These are phyloP conservation scores for Helicoverpa assulta DNA, from an alignment of 2,888 invertebrate species.

Conservation along the genomic window DNA sequence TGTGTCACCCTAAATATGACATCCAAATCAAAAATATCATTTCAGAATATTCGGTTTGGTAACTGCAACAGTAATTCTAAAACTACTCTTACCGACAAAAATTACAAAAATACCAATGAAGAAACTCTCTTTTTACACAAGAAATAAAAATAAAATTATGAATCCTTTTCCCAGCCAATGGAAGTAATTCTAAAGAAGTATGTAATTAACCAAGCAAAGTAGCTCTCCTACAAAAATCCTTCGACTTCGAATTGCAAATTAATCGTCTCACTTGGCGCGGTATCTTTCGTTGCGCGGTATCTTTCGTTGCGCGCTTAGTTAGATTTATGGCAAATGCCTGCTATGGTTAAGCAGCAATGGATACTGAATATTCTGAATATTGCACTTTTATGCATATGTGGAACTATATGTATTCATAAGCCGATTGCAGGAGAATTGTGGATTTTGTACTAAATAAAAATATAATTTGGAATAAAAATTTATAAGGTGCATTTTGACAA, in stretches of 20 bases:
- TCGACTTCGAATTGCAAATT: slow-evolving; percentile 66
- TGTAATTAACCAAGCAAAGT: slow-evolving; percentile 43
- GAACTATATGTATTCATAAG: slow-evolving; percentile 37
- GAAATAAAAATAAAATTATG: slow-evolving; percentile 34
- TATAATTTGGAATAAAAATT: too few relatives aligned
- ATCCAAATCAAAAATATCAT: too few relatives aligned
- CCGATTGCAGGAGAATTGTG: slow-evolving; percentile 27
- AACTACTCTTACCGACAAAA: neutral
- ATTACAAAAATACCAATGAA: neutral
- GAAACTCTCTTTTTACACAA: neutral
- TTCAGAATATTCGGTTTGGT: too few relatives aligned
- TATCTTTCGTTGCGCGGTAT: slow-evolving; percentile 58
- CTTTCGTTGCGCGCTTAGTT: slow-evolving; percentile 53
- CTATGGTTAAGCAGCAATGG: slow-evolving; percentile 54
- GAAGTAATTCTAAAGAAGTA: slow-evolving; percentile 1
- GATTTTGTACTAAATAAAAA: neutral
- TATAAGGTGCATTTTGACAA: slow-evolving; percentile 19
- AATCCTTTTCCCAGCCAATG: neutral
- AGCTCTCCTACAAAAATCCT: slow-evolving; percentile 57
- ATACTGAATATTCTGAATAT: slow-evolving; percentile 57
- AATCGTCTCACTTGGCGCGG: slow-evolving; percentile 58
- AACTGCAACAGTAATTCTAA: too few relatives aligned
- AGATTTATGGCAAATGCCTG: slow-evolving; percentile 65
- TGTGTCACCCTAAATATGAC: too few relatives aligned
- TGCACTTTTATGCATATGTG: slow-evolving; percentile 56